These are phyloP conservation scores for Charina bottae DNA, from an alignment of 2,113 vertebrate genomes.

Conservation along the genomic window DNA sequence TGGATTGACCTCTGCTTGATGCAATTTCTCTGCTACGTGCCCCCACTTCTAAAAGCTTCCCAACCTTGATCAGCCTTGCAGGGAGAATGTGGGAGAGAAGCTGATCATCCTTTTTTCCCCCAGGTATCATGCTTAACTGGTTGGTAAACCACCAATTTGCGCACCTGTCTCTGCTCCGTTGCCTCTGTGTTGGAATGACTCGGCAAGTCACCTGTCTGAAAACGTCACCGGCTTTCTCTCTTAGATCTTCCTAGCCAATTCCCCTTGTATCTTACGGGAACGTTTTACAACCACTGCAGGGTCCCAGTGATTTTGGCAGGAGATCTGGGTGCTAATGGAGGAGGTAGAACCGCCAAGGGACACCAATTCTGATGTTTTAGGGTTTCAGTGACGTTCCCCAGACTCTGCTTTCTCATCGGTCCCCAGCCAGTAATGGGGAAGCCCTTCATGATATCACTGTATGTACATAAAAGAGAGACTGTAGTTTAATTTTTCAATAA, in stretches of 20 bases:
- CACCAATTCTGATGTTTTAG: conserved; percentile 26
- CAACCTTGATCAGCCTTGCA: fast-evolving
- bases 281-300: neutral
- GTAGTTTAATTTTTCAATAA: conserved; percentile 94
- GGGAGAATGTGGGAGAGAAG: fast-evolving
- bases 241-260: neutral
- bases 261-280: fast-evolving
- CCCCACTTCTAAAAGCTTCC: neutral
- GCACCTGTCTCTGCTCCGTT: neutral
- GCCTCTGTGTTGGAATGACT: neutral
- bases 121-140: neutral
- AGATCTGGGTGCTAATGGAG: fast-evolving
- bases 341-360: neutral
- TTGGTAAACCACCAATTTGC: neutral
- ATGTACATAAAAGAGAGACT: conserved; percentile 87
- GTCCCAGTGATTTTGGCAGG: neutral
- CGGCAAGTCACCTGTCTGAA: neutral
- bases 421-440: conserved; percentile 66
- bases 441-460: conserved; percentile 69
- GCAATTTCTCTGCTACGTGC: neutral
- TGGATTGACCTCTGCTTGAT: neutral
- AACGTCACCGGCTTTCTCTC: neutral
- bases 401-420: conserved; percentile 58
- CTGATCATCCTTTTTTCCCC: neutral
- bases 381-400: neutral